phyloP scores from a whole-genome alignment of 1,140 invertebrate genomes.

The Dendrolimus punctatus region DNA sequence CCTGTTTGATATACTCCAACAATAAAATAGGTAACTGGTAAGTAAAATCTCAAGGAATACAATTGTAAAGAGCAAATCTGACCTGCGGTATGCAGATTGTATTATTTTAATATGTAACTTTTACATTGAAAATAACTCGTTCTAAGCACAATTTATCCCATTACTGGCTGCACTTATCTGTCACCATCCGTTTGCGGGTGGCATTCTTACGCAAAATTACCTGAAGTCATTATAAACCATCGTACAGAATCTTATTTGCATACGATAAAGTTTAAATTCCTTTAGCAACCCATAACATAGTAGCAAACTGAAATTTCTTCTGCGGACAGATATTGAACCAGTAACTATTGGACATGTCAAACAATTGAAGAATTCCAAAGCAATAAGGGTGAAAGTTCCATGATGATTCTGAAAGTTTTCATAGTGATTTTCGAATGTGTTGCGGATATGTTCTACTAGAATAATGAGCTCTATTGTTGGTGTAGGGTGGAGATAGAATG shows the following conservation, averaged over 20 bases:
- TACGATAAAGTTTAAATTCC: constrained; percentile 21
- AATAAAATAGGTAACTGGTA: too few relatives aligned
- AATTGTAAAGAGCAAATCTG: too few relatives aligned
- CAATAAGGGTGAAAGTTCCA: constrained; percentile 35
- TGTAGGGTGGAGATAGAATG: constrained; percentile 34
- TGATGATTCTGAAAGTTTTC: constrained; percentile 21
- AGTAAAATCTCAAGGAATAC: too few relatives aligned
- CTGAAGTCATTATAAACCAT: neutral
- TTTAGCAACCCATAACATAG: constrained; percentile 1
- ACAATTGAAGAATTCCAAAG: constrained; percentile 35
- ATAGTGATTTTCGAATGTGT: constrained; percentile 15
- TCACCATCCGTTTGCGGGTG: constrained; percentile 45
- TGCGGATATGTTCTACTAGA: constrained; percentile 19
- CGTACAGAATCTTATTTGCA: constrained; percentile 5
- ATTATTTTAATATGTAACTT: too few relatives aligned
- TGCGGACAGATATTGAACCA: constrained; percentile 29
- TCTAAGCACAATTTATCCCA: constrained; percentile 2
- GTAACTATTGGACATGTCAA: constrained; percentile 42
- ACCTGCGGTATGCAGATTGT: too few relatives aligned
- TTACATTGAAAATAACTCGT: too few relatives aligned
- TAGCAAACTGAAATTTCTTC: constrained; percentile 15
- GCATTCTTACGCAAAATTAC: constrained; percentile 19
- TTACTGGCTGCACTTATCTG: constrained; percentile 24
- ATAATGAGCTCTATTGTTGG: constrained; percentile 36
- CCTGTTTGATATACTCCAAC: too few relatives aligned